Base-by-base conservation (phyloP, 2,797 vertebrate genomes). In the Betta splendens region DNA sequence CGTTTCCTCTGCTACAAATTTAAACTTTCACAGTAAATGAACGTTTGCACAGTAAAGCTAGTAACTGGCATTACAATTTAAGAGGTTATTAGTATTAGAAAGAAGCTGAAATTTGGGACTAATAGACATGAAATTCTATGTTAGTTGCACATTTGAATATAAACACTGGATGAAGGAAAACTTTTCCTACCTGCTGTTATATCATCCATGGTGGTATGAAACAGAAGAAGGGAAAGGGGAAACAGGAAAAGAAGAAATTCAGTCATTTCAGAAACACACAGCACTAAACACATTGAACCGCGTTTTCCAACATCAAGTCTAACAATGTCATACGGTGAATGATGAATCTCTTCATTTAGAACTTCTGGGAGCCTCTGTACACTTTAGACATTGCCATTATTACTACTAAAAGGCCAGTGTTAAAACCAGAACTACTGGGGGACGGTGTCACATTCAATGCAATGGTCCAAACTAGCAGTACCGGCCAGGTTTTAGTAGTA, bases 121-220 rank as follows among this genome's bases (percentile, higher is more conserved):
- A n/a, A n/a, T n/a, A n/a, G n/a, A n/a, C n/a, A n/a, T n/a, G n/a
- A n/a, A n/a, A n/a, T n/a, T n/a, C n/a, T n/a, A n/a, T n/a, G n/a
- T n/a, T n/a, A 18, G 10, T 45, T 37, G 23, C 1, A 42, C 1
- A 5, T 21, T 7, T 55, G 4, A 53, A 33, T 32, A 22, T 11
- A 25, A 48, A 16, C 9, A 17, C 2, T 2, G 5, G 1, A 31
- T 25, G 56, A 55, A 63, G 2, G 37, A 18, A 69, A 59, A 51
- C 0, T 1, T 4, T 13, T 76, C 81, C 85, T 86, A 90, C 88
- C 85, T 88, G 68, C 44, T 55, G 33, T 51, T 57, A 38, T 4
- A 13, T 54, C 44, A 48, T 73, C 22, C 57, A 31, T 32, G 23
- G 49, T 43, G 13, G 57, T 25, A 21, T 45, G 42, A 51, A 68